These are phyloP conservation scores for Felis chaus DNA, from an alignment of 2,113 vertebrate genomes.

Conservation along the genomic window DNA sequence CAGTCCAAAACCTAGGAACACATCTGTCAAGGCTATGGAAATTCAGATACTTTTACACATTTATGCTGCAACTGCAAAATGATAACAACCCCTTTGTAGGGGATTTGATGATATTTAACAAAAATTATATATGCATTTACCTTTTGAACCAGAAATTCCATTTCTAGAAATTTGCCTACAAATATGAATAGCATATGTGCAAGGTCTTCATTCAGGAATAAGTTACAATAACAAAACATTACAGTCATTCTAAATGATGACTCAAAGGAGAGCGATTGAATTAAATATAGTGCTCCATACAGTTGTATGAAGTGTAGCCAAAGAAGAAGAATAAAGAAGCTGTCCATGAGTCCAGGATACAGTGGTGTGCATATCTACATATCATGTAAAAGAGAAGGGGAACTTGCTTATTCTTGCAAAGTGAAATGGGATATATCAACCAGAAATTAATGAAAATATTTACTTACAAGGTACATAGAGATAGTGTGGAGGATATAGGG, in stretches of 20 bases:
- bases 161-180: not conserved
- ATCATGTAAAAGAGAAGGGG: not conserved
- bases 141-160: not conserved
- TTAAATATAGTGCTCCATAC: not conserved
- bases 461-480: not conserved
- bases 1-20: not conserved
- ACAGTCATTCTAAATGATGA: not conserved
- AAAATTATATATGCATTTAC: not conserved
- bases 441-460: not conserved
- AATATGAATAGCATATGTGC: not conserved
- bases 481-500: not conserved
- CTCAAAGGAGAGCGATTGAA: not conserved
- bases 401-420: not conserved
- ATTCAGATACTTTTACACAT: not conserved
- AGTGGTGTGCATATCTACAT: not conserved
- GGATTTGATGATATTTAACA: not conserved
- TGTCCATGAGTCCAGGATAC: not conserved
- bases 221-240: not conserved
- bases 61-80: not conserved
- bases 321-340: not conserved
- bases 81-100: not conserved
- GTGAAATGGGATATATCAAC: not conserved
- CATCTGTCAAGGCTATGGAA: not conserved
- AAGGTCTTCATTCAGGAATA: slow-evolving; percentile 17
- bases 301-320: not conserved